Base-by-base conservation (phyloP, 2,888 invertebrate genomes). In the Plagodis dolabraria region DNA sequence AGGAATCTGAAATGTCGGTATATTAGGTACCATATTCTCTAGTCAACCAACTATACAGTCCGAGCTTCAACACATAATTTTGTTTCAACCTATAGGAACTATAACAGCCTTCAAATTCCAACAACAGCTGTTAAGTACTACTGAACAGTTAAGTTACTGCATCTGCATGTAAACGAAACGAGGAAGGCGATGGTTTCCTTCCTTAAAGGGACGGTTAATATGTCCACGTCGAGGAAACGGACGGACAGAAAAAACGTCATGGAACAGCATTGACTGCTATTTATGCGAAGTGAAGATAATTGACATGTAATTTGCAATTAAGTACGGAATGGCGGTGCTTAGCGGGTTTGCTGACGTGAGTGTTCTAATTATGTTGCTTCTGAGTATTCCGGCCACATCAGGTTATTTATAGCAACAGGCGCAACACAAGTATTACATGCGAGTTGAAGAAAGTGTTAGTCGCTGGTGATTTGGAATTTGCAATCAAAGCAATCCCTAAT, bases 201-300 rank as follows among this genome's bases (percentile, higher is more conserved):
- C 83, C 80, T 69, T 79, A 77, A 73, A 74, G 62, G 77, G 83
- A 69, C 55, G 67, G 70, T 69, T 56, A 63, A 71, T 67, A 70
- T 70, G 68, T 64, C 60, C 68, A 62, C 61, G 72, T 78, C 74
- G 74, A 77, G 85, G 82, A 79, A 82, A 71, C 68, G 61, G 59
- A 70, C 64, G 61, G 58, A 63, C 59, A 67, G 61, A 75, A 67
- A 40, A 65, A 66, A 64, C 48, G 57, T 47, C 53, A 62, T 40
- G 47, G 50, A 47, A 50, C 33, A 46, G 22, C 56, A 57, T 57
- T 47, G 49, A 53, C 46, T 53, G 60, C 57, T 49, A 59, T 60
- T 62, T 56, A 67, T 63, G 55, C 60, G 47, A 62, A 60, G 60
- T 65, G 60, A 46, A 60, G 57, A 64, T 68, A 69, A 66, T 70